These are phyloP conservation scores for Acanthosepion esculentum DNA, from an alignment of 2,888 invertebrate species.

Conservation along the genomic window DNA sequence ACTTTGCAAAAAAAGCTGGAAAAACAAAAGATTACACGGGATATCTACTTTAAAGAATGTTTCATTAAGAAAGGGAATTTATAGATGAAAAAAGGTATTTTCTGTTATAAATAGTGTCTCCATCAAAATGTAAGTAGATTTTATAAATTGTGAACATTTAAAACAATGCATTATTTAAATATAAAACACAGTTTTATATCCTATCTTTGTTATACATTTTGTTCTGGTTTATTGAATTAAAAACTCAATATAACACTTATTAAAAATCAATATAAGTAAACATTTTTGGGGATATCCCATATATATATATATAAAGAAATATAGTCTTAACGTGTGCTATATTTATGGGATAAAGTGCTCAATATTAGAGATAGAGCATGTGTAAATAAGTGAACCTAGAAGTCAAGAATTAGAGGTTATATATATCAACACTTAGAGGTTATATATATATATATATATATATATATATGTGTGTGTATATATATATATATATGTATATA, in stretches of 20 bases:
- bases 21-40: neutral
- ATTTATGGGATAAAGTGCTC: too few relatives aligned
- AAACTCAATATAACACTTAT: neutral
- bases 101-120: neutral
- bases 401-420: too few relatives aligned
- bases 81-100: conserved; percentile 17
- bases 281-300: neutral
- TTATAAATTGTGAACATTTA: neutral
- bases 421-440: too few relatives aligned
- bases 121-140: neutral
- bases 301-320: neutral
- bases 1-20: neutral
- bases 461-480: neutral
- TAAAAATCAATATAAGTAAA: neutral
- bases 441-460: neutral
- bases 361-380: too few relatives aligned
- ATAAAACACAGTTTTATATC: neutral
- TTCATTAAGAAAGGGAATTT: neutral
- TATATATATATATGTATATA: too few relatives aligned
- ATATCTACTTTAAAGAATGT: neutral
- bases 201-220: neutral
- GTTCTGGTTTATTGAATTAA: neutral
- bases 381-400: too few relatives aligned
- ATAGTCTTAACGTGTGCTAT: too few relatives aligned
- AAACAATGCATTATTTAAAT: neutral